Evolutionary conservation across 2,113 vertebrate genomes (phyloP).

Genomic region (Seriola dumerili): DNA sequence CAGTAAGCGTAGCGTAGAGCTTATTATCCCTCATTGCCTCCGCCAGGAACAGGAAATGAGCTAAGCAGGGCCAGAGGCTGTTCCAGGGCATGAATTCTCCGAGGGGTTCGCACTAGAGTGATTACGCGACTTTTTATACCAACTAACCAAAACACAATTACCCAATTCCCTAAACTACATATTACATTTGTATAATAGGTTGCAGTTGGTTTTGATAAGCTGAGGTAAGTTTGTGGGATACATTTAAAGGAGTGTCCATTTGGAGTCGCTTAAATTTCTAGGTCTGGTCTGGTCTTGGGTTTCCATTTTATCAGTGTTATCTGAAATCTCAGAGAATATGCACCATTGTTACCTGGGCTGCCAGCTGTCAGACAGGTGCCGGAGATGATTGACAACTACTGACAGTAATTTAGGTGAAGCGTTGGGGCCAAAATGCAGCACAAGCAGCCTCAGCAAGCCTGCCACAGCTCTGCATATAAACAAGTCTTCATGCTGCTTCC

Average conservation of each 20-base stretch:
- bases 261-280: background rate
- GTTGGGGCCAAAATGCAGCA: conserved; percentile 3
- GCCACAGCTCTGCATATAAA: conserved; percentile 64
- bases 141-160: conserved; percentile 78
- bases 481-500: conserved; percentile 64
- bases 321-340: background rate
- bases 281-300: conserved; percentile 1
- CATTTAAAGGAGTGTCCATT: background rate
- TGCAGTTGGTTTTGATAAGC: conserved; percentile 66
- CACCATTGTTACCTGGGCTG: conserved; percentile 21
- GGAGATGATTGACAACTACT: conserved; percentile 36
- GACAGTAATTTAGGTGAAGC: conserved; percentile 14
- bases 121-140: conserved; percentile 71
- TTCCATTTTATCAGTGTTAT: background rate
- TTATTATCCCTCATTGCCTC: conserved; percentile 80
- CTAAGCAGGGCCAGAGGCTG: conserved; percentile 68
- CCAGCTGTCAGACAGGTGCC: conserved; percentile 15
- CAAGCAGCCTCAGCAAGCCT: conserved; percentile 32
- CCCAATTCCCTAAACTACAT: conserved; percentile 64
- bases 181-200: conserved; percentile 61
- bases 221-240: conserved; percentile 32
- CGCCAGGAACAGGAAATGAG: conserved; percentile 81
- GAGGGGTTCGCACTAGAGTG: conserved; percentile 61
- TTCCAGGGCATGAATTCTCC: conserved; percentile 65
- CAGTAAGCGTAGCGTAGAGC: conserved; percentile 59